Conservation (phyloP, 2,113 vertebrate species). For the Cacatua alba region DNA sequence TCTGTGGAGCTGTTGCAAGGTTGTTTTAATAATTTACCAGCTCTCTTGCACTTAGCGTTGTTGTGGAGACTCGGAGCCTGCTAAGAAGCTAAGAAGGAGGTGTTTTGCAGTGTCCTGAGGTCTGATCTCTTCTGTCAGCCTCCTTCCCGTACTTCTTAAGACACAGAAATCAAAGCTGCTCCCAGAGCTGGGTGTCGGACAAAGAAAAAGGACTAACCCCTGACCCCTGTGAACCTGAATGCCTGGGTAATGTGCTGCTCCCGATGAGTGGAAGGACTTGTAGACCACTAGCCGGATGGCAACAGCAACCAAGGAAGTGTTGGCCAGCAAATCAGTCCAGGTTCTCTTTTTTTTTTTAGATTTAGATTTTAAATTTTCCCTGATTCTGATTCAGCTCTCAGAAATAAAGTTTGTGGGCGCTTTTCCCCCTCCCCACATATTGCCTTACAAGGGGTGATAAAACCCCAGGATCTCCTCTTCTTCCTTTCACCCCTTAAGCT, state of each 20-base stretch:
- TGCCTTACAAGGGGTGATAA: neutral
- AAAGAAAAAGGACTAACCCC: neutral
- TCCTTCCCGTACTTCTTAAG: constrained; percentile 25
- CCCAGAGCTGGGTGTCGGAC: neutral
- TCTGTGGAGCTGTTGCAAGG: constrained; percentile 56
- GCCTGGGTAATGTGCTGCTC: neutral
- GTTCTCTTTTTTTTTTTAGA: neutral
- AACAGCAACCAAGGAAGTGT: neutral
- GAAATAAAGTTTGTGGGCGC: neutral
- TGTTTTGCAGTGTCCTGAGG: neutral
- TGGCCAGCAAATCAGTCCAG: constrained; percentile 2
- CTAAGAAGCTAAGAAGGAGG: constrained; percentile 16
- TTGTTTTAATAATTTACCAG: constrained; percentile 66
- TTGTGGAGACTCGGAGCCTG: neutral
- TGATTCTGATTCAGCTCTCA: neutral
- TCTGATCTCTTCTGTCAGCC: constrained; percentile 6
- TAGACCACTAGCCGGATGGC: constrained; percentile 7
- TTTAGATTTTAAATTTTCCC: neutral
- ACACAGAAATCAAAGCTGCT: constrained; percentile 58
- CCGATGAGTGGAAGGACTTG: constrained; percentile 3
- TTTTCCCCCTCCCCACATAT: neutral
- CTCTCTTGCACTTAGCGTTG: constrained; percentile 42
- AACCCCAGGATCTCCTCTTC: neutral
- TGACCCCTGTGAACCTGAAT: neutral
- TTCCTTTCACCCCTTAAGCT: neutral